Evolutionary conservation across 2,113 vertebrate genomes (phyloP), one percentile per base, ranked within the genome.

Genomic region (Ceratotherium simum): DNA sequence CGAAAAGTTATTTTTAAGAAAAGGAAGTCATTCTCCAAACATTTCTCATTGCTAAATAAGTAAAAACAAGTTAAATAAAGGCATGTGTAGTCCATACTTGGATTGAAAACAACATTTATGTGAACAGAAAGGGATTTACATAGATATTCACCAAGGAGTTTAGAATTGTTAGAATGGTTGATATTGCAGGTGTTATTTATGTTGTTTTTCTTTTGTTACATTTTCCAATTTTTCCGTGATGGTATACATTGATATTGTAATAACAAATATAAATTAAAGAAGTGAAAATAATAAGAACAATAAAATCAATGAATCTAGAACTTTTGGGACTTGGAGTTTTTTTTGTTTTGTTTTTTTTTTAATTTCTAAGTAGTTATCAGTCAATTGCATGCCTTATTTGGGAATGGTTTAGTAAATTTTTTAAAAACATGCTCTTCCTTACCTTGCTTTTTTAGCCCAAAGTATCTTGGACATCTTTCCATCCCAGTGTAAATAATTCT

Each of bases 171-270:
- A 70, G 7, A 86, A 76, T 65, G 23, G 5, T 31, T 81, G 72
- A 78, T 33, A 21, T 36, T 82, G 23, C 8, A 89, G 58, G 76
- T 79, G 60, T 29, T 83, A 42, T 58, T 70, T 62, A 89, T 12
- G 16, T 21, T 21, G 31, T 39, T 94, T 97, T 88, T 79, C 76
- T 79, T 76, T 76, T 88, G 5, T 31, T 48, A 62, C 1, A 75
- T 80, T 91, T 95, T 95, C 65, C 8, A 72, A 36, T 87, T 93
- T 96, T 95, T 93, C 67, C 91, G 21, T 62, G 48, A 58, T 60
- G 8, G 8, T 82, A 8, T 80, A 4, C 11, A 70, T 51, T 58
- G 46, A 79, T 36, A 58, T 27, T 92, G 1, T 36, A 95, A 95
- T 64, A 90, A 58, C 27, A 83, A 85, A 56, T 75, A 58, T 84